phyloP scores from a whole-genome alignment of 2,797 vertebrate genomes.

The Urosaurus nigricauda region DNA sequence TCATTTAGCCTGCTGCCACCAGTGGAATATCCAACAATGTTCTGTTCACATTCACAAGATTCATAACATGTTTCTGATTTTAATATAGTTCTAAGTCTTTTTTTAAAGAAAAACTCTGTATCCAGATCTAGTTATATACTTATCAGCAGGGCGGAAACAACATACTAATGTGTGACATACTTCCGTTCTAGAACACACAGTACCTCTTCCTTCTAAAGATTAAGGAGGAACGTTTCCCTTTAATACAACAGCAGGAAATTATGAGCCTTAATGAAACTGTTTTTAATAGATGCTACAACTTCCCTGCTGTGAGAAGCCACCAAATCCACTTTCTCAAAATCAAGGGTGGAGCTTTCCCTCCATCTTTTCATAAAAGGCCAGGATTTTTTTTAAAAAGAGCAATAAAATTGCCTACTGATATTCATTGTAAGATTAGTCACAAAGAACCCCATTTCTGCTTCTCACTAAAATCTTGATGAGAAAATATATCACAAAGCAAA shows the following conservation, averaged over 20 bases:
- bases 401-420: background rate
- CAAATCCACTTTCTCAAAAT: conserved; percentile 18
- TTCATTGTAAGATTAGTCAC: background rate
- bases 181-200: background rate
- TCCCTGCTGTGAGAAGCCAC: conserved; percentile 35
- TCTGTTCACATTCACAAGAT: background rate
- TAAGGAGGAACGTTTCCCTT: conserved; percentile 49
- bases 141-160: conserved; percentile 31
- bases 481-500: background rate
- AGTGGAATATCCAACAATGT: background rate
- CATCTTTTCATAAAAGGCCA: conserved; percentile 12
- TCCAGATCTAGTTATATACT: background rate
- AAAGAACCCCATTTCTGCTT: fast-evolving
- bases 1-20: too few relatives aligned
- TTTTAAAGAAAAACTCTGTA: background rate
- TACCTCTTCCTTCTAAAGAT: conserved; percentile 48
- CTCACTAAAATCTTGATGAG: background rate
- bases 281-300: conserved; percentile 36
- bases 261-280: conserved; percentile 19
- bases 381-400: background rate
- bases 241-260: conserved; percentile 58
- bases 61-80: background rate
- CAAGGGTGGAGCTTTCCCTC: background rate
- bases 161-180: fast-evolving
- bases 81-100: background rate